Conservation (phyloP, 2,888 invertebrate species). For the Masnerella sp. region DNA sequence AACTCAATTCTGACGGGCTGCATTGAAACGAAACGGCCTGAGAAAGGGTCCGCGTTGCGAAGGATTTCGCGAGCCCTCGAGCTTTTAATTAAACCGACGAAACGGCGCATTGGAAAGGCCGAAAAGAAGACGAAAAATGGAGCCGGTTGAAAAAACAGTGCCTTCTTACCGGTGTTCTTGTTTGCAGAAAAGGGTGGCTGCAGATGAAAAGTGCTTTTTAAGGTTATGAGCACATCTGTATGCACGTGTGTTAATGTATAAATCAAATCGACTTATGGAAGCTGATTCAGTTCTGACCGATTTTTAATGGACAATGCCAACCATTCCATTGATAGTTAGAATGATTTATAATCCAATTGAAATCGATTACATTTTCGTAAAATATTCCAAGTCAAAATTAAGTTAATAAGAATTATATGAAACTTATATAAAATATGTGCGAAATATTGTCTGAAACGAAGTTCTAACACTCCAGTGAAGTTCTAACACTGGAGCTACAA, state of each 20-base stretch:
- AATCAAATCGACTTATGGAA: conserved; percentile 48
- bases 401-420: too few relatives aligned
- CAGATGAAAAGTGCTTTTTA: conserved; percentile 41
- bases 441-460: too few relatives aligned
- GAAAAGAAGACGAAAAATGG: conserved; percentile 54
- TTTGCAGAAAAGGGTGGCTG: conserved; percentile 31
- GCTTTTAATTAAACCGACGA: conserved; percentile 55
- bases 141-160: conserved; percentile 40
- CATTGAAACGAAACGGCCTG: conserved; percentile 36
- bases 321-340: too few relatives aligned
- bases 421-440: too few relatives aligned
- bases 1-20: conserved; percentile 34
- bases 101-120: conserved; percentile 30
- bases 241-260: conserved; percentile 14
- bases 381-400: too few relatives aligned
- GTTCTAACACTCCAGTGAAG: too few relatives aligned
- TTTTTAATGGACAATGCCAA: conserved; percentile 27
- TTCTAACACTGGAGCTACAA: too few relatives aligned
- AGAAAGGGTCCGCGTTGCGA: conserved; percentile 36
- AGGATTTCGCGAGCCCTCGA: conserved; percentile 50
- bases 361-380: too few relatives aligned
- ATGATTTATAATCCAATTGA: too few relatives aligned
- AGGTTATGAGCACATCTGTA: conserved; percentile 40
- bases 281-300: conserved; percentile 52
- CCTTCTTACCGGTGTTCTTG: conserved; percentile 49